phyloP scores from a whole-genome alignment of 1,140 invertebrate species.

The Mercenaria mercenaria region DNA sequence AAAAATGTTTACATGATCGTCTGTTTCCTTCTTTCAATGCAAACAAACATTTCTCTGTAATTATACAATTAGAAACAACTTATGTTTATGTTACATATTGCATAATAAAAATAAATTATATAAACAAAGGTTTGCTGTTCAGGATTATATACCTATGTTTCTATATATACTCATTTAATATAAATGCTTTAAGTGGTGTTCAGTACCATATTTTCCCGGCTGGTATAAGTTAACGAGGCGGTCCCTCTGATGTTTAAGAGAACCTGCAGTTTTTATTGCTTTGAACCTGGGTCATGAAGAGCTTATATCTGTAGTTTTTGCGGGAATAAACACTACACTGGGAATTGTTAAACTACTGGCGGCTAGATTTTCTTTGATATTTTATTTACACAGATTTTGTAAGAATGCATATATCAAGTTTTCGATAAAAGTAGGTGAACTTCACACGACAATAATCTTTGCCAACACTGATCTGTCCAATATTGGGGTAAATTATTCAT shows the following conservation, averaged over 20 bases:
- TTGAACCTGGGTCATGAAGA: background rate
- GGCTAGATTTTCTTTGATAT: slow-evolving; percentile 1
- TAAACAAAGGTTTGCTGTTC: background rate
- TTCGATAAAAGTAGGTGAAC: background rate
- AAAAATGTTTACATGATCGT: no score
- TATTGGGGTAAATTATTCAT: no score
- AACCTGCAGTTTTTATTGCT: slow-evolving; percentile 17
- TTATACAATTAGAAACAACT: no score
- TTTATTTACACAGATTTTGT: background rate
- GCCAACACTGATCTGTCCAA: no score
- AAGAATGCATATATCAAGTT: background rate
- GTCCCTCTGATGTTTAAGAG: slow-evolving; percentile 3
- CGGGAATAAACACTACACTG: slow-evolving; percentile 15
- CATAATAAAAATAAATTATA: background rate
- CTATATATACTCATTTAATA: slow-evolving; percentile 23
- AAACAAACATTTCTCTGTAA: no score
- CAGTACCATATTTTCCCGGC: background rate
- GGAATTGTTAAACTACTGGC: slow-evolving; percentile 21
- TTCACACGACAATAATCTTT: no score
- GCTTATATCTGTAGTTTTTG: background rate
- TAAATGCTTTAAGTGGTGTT: background rate
- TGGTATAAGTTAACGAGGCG: slow-evolving; percentile 10
- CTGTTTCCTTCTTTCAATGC: no score
- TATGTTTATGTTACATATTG: no score
- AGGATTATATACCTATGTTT: background rate